These are phyloP conservation scores for Drosophila insularis DNA, from an alignment of 1,140 invertebrate species.

Conservation along the genomic window DNA sequence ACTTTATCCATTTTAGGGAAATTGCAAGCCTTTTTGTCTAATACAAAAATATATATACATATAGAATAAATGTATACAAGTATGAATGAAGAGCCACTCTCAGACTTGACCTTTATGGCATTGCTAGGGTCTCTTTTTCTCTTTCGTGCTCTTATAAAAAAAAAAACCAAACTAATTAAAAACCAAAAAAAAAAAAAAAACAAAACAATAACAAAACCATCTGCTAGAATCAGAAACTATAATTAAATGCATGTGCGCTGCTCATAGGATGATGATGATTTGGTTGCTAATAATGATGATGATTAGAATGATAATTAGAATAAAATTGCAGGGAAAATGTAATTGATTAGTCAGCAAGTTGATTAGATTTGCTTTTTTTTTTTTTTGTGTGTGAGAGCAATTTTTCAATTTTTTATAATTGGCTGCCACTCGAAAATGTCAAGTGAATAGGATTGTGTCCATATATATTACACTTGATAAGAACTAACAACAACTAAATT, in stretches of 20 bases:
- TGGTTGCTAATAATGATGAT: not conserved
- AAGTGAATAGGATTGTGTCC: not conserved
- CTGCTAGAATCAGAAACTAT: not conserved
- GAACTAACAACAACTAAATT: not conserved
- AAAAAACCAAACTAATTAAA: not conserved
- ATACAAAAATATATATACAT: too few relatives aligned
- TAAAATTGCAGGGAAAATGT: constrained; percentile 8
- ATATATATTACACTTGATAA: not conserved
- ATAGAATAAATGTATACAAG: too few relatives aligned
- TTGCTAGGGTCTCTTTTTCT: not conserved
- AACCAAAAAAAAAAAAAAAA: not conserved
- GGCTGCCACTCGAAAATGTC: constrained; percentile 4
- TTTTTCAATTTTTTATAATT: constrained; percentile 11
- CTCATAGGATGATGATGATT: not conserved
- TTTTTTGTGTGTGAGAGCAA: not conserved
- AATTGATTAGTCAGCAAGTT: constrained; percentile 1
- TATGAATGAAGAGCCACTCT: too few relatives aligned
- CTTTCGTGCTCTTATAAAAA: not conserved
- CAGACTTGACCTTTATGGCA: not conserved
- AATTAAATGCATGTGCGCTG: constrained; percentile 11
- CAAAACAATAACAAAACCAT: not conserved
- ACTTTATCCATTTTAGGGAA: too few relatives aligned
- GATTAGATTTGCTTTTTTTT: not conserved
- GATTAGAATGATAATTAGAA: not conserved
- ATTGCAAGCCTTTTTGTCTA: too few relatives aligned